A percentile compares a stretch with the other conserved stretches of the same genome.
Conservation (phyloP, 2,113 vertebrate species). For the Megaceryle torquata region DNA sequence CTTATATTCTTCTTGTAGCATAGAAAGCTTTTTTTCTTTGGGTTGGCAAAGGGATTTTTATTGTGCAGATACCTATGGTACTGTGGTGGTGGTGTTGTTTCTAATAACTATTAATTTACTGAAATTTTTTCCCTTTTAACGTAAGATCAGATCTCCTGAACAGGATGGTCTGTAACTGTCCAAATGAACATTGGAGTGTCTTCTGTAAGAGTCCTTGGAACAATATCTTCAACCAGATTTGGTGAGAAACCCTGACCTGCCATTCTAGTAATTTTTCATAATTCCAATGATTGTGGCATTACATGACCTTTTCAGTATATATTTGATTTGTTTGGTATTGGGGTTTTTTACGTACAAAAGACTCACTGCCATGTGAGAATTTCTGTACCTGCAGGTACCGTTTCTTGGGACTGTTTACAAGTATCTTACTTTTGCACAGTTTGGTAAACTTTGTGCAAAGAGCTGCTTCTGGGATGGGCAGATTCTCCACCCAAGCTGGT, state of each 20-base stretch:
- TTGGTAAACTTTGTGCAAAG: accelerated
- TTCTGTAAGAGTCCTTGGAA: neutral
- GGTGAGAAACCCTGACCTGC: neutral
- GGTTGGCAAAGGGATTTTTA: neutral
- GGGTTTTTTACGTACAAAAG: neutral
- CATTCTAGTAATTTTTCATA: neutral
- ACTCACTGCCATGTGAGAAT: neutral
- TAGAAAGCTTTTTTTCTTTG: neutral
- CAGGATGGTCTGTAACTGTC: neutral
- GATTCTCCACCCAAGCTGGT: neutral
- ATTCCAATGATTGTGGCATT: neutral
- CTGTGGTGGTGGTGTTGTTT: neutral
- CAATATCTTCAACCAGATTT: neutral
- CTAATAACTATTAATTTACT: neutral
- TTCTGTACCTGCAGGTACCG: neutral
- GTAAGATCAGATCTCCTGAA: neutral
- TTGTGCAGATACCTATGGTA: neutral
- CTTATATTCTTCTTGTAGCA: neutral
- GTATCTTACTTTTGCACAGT: neutral
- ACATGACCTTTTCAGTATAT: neutral
- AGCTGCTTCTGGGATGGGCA: neutral
- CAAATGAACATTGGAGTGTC: neutral
- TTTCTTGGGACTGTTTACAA: neutral
- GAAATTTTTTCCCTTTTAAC: neutral
- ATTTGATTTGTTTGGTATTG: neutral